Evolutionary conservation across 2,888 invertebrate genomes (phyloP), one percentile per base, ranked within the genome.

Genomic region (Notodonta ziczac): DNA sequence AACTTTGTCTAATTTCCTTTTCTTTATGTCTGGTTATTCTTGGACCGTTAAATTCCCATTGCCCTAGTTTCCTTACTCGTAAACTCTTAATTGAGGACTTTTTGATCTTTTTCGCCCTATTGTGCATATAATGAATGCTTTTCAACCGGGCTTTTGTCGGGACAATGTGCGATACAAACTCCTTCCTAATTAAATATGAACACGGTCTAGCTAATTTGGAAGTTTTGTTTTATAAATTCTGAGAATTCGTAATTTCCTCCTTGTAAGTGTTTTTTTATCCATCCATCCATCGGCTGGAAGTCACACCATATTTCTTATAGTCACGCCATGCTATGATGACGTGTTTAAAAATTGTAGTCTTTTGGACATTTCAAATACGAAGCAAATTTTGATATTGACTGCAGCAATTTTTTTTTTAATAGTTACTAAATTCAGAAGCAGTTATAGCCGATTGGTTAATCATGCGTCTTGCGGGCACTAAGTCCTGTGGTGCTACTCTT

Each of bases 151-250:
- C 14, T n/a, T n/a, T n/a, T 14, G 6, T 16, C 35, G 40, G 3
- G 55, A 55, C 14, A 55, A 55, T 55, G 55, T 9, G n/a, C 53
- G 53, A 35, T 39, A 55, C 39, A 39, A 55, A 53, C 32, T 53
- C 53, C 24, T 24, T 52, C 53, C 53, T 53, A 53, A 53, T 53
- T 53, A 53, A 53, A 53, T 53, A 53, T 53, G 53, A 35, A 53
- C 35, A 53, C 32, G 3, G 5, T 32, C 2, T 32, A 53, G 13
- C 32, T 53, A 53, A 32, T 32, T 53, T 53, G 32, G 8, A 10
- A 13, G 52, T 32, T 53, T 53, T 53, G 32, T 53, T 53, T 53
- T 13, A 53, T 35, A 53, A 35, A 35, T 16, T 13, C 16, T 35
- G n/a, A 53, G 4, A 13, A 6, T 5, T n/a, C 53, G 35, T 53